A percentile compares a stretch with the other conserved stretches of the same genome.
Conservation (phyloP, 1,140 invertebrate species). For the Megalonaias nervosa region DNA sequence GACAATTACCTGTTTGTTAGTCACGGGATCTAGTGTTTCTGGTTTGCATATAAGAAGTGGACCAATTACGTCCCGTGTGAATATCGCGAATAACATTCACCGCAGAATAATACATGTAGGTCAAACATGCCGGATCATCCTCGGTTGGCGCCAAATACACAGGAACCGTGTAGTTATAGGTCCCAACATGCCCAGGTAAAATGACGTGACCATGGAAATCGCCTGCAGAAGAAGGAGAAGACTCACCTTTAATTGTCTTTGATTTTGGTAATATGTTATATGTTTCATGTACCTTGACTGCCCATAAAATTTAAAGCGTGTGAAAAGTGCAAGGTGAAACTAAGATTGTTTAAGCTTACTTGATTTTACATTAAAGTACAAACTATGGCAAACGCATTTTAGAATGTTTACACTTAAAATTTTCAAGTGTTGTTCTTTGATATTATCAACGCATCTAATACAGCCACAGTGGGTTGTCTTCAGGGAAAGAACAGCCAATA, state of each 20-base stretch:
- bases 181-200: conserved; percentile 27
- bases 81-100: conserved; percentile 51
- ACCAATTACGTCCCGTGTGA: conserved; percentile 58
- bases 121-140: conserved; percentile 54
- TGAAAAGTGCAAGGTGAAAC: conserved; percentile 15
- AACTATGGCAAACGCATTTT: background rate
- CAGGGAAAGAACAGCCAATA: too few species aligned
- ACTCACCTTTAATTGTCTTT: conserved; percentile 2
- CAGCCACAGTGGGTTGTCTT: too few species aligned
- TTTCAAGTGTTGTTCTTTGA: too few species aligned
- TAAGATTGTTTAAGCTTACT: background rate
- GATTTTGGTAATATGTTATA: conserved; percentile 5
- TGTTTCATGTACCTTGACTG: background rate
- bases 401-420: too few species aligned
- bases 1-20: conserved; percentile 10
- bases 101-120: conserved; percentile 59
- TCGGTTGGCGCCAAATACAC: conserved; percentile 46
- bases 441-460: too few species aligned
- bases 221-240: background rate
- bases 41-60: conserved; percentile 56
- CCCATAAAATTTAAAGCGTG: conserved; percentile 1
- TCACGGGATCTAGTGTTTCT: conserved; percentile 37
- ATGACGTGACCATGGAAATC: conserved; percentile 10
- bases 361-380: background rate
- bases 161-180: conserved; percentile 53